Percentiles rank a stretch among this genome's conserved stretches.
Evolutionary conservation across 1,140 invertebrate genomes (phyloP).

Genomic region (Ceratina japonica): DNA sequence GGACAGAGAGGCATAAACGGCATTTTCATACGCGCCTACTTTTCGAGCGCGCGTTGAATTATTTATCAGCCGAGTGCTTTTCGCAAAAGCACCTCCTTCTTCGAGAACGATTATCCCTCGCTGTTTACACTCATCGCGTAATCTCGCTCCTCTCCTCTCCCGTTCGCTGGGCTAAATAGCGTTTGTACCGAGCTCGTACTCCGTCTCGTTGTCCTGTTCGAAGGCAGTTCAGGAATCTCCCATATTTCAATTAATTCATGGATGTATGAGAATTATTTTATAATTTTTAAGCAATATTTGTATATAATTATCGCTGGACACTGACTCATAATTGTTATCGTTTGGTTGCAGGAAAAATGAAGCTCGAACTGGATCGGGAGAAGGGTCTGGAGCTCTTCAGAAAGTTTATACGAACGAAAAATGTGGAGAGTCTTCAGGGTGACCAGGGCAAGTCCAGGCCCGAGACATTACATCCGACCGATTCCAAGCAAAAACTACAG

Average conservation of each 20-base stretch:
- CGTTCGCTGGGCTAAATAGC: too few relatives aligned
- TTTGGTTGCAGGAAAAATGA: constrained; percentile 78
- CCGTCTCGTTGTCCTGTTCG: not conserved
- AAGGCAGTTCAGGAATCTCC: not conserved
- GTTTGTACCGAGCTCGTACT: too few relatives aligned
- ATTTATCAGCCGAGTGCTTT: constrained; percentile 10
- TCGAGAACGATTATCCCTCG: constrained; percentile 23
- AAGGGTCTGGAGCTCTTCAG: constrained; percentile 85
- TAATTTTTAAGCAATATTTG: too few relatives aligned
- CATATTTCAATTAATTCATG: too few relatives aligned
- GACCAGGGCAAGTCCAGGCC: constrained; percentile 77
- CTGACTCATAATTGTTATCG: not conserved
- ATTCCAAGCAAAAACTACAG: constrained; percentile 85
- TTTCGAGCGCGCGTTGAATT: constrained; percentile 1
- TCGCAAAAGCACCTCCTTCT: not conserved
- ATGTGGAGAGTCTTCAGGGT: constrained; percentile 84
- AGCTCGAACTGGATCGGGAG: constrained; percentile 81
- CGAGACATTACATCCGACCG: constrained; percentile 72
- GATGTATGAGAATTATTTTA: too few relatives aligned
- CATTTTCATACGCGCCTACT: constrained; percentile 8
- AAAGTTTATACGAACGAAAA: constrained; percentile 89
- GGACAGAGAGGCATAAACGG: not conserved
- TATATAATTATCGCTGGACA: too few relatives aligned
- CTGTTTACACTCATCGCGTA: constrained; percentile 16
- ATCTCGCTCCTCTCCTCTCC: not conserved